Evolutionary conservation across 2,888 invertebrate species (phyloP).

Genomic region (Drosophila silvestris): DNA sequence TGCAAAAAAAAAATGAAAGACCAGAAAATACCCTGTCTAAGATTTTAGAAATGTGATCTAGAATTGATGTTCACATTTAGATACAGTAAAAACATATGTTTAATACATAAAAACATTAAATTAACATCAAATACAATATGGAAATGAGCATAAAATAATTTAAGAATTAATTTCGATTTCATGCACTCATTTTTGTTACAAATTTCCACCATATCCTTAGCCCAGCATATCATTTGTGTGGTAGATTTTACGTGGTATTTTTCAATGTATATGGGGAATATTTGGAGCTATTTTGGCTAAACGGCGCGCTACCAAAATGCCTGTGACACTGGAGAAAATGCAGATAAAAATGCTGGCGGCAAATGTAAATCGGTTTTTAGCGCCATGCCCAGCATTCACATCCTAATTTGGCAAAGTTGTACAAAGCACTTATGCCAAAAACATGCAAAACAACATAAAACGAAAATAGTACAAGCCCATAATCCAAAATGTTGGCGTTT

Average conservation of each 20-base stretch:
- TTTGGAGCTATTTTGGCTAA: slow-evolving; percentile 29
- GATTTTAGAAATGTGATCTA: background rate
- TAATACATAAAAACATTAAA: background rate
- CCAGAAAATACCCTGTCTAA: slow-evolving; percentile 14
- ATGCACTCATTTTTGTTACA: background rate
- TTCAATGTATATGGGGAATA: background rate
- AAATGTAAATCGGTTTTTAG: slow-evolving; percentile 68
- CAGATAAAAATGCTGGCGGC: slow-evolving; percentile 58
- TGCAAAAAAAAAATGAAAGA: background rate
- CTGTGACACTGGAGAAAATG: slow-evolving; percentile 54
- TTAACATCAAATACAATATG: background rate
- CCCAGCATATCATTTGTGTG: background rate
- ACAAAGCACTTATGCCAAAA: slow-evolving; percentile 41
- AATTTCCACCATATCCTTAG: background rate
- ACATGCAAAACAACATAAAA: slow-evolving; percentile 6
- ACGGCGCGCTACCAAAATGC: slow-evolving; percentile 55
- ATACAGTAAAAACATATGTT: background rate
- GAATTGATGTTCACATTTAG: background rate
- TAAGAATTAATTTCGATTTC: background rate
- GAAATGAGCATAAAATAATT: background rate
- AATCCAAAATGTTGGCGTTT: slow-evolving; percentile 38
- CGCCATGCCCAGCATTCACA: slow-evolving; percentile 20
- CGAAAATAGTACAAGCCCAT: slow-evolving; percentile 34
- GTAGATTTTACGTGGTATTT: background rate
- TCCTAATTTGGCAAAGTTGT: slow-evolving; percentile 53